Evolutionary conservation across 2,113 vertebrate species (phyloP).

Genomic region (Polypterus bichir): DNA sequence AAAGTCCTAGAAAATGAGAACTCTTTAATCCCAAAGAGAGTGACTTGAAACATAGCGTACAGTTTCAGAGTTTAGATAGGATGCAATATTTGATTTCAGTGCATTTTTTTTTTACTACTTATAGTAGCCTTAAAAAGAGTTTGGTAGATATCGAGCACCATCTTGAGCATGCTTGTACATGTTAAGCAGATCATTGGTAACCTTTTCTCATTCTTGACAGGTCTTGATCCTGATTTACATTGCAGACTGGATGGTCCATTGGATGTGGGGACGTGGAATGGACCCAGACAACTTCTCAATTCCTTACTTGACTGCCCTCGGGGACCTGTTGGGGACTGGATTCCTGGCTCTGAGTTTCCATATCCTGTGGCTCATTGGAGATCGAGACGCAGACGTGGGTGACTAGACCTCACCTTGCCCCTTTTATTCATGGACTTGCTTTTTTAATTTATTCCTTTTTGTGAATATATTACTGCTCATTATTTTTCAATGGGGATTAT

Average conservation of each 20-base stretch:
- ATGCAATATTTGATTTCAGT: too few species aligned
- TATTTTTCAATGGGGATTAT: slow-evolving; percentile 92
- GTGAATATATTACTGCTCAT: slow-evolving; percentile 65
- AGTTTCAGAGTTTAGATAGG: too few species aligned
- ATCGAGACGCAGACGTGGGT: slow-evolving; percentile 75
- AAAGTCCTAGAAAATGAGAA: too few species aligned
- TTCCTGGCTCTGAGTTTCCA: slow-evolving; percentile 94
- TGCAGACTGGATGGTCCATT: slow-evolving; percentile 98
- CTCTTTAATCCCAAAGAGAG: too few species aligned
- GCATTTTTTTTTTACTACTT: too few species aligned
- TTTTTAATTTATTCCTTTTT: slow-evolving; percentile 34
- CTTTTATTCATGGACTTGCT: slow-evolving; percentile 15
- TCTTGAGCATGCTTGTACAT: too few species aligned
- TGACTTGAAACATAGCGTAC: too few species aligned
- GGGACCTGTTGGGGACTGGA: slow-evolving; percentile 90
- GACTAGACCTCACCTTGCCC: slow-evolving; percentile 49
- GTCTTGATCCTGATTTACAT: slow-evolving; percentile 91
- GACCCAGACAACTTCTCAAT: slow-evolving; percentile 98
- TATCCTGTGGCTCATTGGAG: slow-evolving; percentile 90
- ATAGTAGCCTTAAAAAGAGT: too few species aligned
- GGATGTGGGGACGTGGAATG: slow-evolving; percentile 95
- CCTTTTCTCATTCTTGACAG: slow-evolving; percentile 38
- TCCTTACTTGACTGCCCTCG: slow-evolving; percentile 91
- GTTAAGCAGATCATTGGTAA: neutral
- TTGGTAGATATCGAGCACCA: too few species aligned